Base-by-base conservation (phyloP, 2,113 vertebrate genomes). In the Prunella himalayana region DNA sequence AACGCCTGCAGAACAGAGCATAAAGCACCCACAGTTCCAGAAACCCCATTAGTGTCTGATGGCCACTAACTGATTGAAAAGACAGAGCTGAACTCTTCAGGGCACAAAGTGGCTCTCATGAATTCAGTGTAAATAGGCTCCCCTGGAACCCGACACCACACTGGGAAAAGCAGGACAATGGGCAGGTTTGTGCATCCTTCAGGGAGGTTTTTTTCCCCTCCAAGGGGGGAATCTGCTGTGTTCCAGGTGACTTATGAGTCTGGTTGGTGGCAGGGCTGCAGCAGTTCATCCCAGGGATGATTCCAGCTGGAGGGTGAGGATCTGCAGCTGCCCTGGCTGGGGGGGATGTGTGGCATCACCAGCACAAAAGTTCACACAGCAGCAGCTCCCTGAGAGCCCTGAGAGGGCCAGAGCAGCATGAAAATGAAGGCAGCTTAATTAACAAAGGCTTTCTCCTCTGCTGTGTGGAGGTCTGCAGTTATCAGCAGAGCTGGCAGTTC, bases 61-160 rank as follows among this genome's bases (percentile, higher is more conserved):
- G 84, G 93, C 82, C 59, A 10, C 86, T 92, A 82, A 88, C 82
- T 95, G 91, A 95, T 89, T 72, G 94, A 88, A 93, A 96, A 61
- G 41, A 94, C 49, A 95, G 85, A 90, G 82, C 84, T 53, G 81
- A 72, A 28, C 86, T 94, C 78, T 73, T 30, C 83, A 84, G 93
- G 91, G 90, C 56, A 95, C 94, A 92, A 82, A 92, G 86, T 63
- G 66, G 63, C 49, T 35, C 89, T 94, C 75, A 92, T 88, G 59
- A 91, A 94, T 88, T 92, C 91, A 6, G 83, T 33, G 16, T 31
- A 86, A 95, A 96, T 15, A 13, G 80, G 60, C 86, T 90, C 27
- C 66, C 82, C 79, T 54, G 76, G 84, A 93, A 95, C 75, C 15
- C 2, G 15, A 95, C 82, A 82, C 63, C 68, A 10, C 65, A 0